Evolutionary conservation across 2,113 vertebrate species (phyloP).

Genomic region (Etheostoma cragini): DNA sequence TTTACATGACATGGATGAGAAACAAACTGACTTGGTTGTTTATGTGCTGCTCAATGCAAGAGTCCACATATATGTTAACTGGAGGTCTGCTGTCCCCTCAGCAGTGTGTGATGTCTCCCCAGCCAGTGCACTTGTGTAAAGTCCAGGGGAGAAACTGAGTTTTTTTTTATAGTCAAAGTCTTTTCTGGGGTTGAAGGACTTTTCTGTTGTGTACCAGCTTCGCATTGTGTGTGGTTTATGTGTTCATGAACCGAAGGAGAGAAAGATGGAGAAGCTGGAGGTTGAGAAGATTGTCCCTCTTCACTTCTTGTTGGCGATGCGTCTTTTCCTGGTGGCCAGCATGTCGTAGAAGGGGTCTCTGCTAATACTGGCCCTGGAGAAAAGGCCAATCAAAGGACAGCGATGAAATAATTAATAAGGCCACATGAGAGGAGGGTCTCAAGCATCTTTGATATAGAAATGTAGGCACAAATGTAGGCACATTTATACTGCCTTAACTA

Average conservation of each 20-base stretch:
- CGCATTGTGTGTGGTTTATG: slow-evolving; percentile 20
- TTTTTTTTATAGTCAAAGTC: slow-evolving; percentile 17
- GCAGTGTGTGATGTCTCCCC: slow-evolving; percentile 33
- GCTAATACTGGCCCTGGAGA: slow-evolving; percentile 95
- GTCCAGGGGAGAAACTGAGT: slow-evolving; percentile 33
- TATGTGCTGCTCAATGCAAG: slow-evolving; percentile 27
- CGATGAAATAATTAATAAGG: slow-evolving; percentile 68
- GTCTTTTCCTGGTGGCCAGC: slow-evolving; percentile 96
- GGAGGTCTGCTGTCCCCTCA: slow-evolving; percentile 31
- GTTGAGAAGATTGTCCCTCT: slow-evolving; percentile 40
- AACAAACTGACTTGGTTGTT: slow-evolving; percentile 33
- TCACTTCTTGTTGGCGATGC: slow-evolving; percentile 98
- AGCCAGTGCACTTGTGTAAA: slow-evolving; percentile 16
- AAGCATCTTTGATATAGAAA: slow-evolving; percentile 84
- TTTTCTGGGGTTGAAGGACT: slow-evolving; percentile 20
- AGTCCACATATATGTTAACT: slow-evolving; percentile 20
- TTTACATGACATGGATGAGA: slow-evolving; percentile 35
- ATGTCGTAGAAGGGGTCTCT: slow-evolving; percentile 99
- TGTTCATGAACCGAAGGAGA: slow-evolving; percentile 38
- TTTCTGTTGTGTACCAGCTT: slow-evolving; percentile 29
- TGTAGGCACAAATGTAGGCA: slow-evolving; percentile 77
- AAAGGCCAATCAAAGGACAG: slow-evolving; percentile 70
- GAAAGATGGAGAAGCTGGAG: slow-evolving; percentile 30
- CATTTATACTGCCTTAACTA: slow-evolving; percentile 78
- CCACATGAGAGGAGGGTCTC: slow-evolving; percentile 64